A percentile compares a stretch with the other conserved stretches of the same genome.
phyloP scores from a whole-genome alignment of 2,113 vertebrate species.

The Sigmodon hispidus region DNA sequence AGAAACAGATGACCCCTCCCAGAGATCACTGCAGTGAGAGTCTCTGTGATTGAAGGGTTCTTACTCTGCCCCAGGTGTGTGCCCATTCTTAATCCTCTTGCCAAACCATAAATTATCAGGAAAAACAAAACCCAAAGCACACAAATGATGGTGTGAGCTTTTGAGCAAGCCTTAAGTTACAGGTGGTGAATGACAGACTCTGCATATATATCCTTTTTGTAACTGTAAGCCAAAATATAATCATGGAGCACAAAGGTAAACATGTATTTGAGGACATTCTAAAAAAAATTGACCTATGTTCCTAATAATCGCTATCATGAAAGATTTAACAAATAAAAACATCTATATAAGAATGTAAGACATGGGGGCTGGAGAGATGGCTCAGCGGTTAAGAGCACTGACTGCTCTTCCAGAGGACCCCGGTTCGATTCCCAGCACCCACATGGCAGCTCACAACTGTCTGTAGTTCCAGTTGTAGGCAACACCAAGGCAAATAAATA shows the following conservation, averaged over 20 bases:
- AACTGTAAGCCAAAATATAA: not conserved
- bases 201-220: not conserved
- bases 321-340: not conserved
- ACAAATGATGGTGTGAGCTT: not conserved
- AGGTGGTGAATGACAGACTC: not conserved
- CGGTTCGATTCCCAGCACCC: no score
- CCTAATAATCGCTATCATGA: not conserved
- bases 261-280: not conserved
- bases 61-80: slow-evolving; percentile 59
- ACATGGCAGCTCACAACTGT: no score
- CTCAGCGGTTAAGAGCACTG: no score
- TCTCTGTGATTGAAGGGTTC: slow-evolving; percentile 63
- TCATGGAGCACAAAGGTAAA: not conserved
- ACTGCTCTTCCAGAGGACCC: no score
- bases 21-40: slow-evolving; percentile 67
- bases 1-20: slow-evolving; percentile 80
- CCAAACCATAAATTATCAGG: slow-evolving; percentile 24
- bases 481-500: no score
- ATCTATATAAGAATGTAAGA: not conserved
- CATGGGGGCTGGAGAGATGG: no score
- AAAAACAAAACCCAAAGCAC: not conserved
- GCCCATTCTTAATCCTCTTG: slow-evolving; percentile 33
- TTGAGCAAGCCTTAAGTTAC: not conserved
- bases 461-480: no score
- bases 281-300: not conserved